Evolutionary conservation across 2,797 vertebrate genomes (phyloP), one percentile per base, ranked within the genome.

Genomic region (Arctocebus calabarensis): DNA sequence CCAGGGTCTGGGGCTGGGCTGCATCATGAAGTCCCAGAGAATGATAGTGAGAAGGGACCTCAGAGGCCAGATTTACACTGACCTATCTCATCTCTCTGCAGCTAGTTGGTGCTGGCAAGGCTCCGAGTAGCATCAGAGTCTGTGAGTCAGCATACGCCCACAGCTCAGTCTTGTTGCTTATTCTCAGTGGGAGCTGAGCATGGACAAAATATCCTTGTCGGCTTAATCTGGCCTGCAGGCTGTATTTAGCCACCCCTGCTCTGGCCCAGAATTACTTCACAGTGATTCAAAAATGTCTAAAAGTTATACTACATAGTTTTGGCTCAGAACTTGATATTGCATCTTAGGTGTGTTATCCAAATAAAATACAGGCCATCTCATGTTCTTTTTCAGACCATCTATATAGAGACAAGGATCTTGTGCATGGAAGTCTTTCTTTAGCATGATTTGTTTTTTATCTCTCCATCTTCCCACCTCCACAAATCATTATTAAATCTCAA

Each of bases 401-500:
- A 48, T 25, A 45, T 61, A 82, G 40, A 78, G 84, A 17, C 62
- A 88, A 27, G 4, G 17, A 74, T n/a, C 68, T 73, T 55, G 7
- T 59, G 32, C 81, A 4, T 25, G 75, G 66, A 97, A 88, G 91
- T 23, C 73, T 73, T 84, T 45, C 71, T 94, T 89, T 68, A 75
- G 62, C 40, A 83, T 45, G 43, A 79, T 66, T 20, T 85, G 3
- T 37, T 59, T 61, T 79, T 90, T 73, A 91, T 96, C 79, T 86
- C 87, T 91, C 82, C 23, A 88, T 82, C 61, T 92, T 94, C 70
- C 66, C 32, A 82, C 70, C 89, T 82, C 68, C 75, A 77, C 75
- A 85, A 94, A 87, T 84, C 94, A 90, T 89, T 91, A 94, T 75
- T 89, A 70, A 94, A 12, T 37, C 55, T 88, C 73, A 29, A 6